These are phyloP conservation scores for Ornithoptera priamus DNA, from an alignment of 2,888 invertebrate species.

Conservation along the genomic window DNA sequence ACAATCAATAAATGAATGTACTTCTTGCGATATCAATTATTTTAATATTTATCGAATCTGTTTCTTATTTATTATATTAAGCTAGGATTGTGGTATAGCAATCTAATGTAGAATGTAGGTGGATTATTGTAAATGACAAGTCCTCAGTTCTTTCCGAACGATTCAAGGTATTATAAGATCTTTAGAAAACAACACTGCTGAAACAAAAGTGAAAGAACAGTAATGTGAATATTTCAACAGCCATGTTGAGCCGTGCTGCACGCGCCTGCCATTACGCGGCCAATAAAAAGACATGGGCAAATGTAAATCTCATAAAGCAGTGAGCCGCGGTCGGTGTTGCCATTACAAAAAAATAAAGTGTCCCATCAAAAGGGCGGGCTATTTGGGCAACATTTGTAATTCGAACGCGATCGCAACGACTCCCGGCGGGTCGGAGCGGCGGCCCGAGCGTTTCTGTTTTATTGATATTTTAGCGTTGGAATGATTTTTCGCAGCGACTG, in stretches of 20 bases:
- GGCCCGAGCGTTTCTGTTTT: conserved; percentile 64
- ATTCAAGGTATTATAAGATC: no score
- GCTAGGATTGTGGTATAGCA: no score
- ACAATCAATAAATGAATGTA: no score
- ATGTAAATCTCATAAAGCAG: conserved; percentile 65
- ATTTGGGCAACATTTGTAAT: conserved; percentile 64
- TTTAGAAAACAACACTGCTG: no score
- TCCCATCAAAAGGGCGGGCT: conserved; percentile 69
- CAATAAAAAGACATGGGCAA: conserved; percentile 69
- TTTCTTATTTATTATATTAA: no score
- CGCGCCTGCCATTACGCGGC: conserved; percentile 48
- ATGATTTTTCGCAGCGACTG: conserved; percentile 71
- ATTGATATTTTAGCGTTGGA: conserved; percentile 77
- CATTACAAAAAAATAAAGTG: conserved; percentile 70
- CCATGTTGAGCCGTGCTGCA: conserved; percentile 42
- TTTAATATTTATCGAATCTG: no score
- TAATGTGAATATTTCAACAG: neutral
- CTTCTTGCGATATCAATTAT: no score
- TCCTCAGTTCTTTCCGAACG: no score
- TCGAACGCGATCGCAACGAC: conserved; percentile 57
- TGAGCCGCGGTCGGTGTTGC: conserved; percentile 52
- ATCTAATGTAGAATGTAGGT: no score
- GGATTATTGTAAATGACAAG: no score
- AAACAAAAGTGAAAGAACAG: neutral
- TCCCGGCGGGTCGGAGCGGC: conserved; percentile 47